Conservation (phyloP, 2,113 vertebrate species). For the Apteryx mantelli region DNA sequence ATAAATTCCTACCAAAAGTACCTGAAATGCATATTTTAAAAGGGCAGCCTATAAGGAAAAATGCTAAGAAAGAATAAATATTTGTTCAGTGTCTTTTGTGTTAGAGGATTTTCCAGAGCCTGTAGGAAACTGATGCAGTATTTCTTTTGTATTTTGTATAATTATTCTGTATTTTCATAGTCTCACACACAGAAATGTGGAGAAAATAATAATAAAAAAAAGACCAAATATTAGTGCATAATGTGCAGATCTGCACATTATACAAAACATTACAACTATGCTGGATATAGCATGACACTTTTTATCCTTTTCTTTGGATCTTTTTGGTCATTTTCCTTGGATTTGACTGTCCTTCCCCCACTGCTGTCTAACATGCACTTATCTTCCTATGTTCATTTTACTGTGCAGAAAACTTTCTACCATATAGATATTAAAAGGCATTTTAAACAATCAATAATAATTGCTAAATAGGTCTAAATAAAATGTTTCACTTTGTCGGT, state of each 20-base stretch:
- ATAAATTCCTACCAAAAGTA: not conserved
- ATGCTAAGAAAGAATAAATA: not conserved
- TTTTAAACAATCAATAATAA: not conserved
- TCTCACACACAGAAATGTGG: not conserved
- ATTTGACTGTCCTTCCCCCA: not conserved
- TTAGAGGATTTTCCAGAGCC: not conserved
- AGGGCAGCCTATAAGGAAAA: not conserved
- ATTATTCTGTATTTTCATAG: not conserved
- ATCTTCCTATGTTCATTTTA: not conserved
- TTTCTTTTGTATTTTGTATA: not conserved
- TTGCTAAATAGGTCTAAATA: not conserved
- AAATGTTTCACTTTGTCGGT: not conserved
- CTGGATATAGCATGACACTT: not conserved
- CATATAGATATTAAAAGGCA: not conserved
- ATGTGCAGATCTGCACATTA: not conserved
- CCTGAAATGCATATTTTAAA: not conserved
- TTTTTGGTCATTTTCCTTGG: not conserved
- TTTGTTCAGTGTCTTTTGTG: not conserved
- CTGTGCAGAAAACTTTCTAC: not conserved
- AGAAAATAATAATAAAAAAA: not conserved
- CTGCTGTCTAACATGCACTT: not conserved
- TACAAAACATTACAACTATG: not conserved
- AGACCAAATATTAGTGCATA: not conserved
- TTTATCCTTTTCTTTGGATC: not conserved
- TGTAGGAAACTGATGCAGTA: not conserved